phyloP scores from a whole-genome alignment of 2,797 vertebrate genomes.

The Meriones psammophilus region DNA sequence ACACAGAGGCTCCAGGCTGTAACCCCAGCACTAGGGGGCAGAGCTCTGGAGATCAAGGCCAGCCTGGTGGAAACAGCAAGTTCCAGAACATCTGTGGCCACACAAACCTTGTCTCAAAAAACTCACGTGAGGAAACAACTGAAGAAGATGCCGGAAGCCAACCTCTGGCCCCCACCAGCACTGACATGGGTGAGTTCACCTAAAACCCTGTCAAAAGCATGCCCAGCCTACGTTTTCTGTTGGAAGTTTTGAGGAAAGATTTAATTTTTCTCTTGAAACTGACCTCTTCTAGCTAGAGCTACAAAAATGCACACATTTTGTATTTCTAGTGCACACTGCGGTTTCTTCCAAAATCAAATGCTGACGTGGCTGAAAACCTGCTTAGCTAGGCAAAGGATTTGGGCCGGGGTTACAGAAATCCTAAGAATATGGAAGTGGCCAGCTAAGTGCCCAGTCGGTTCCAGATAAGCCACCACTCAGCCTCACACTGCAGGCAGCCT shows the following conservation, averaged over 20 bases:
- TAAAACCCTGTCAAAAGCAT: not conserved
- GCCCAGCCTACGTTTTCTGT: not conserved
- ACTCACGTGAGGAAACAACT: not conserved
- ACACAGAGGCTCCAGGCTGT: not conserved
- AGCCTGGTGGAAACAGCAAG: not conserved
- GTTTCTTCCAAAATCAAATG: not conserved
- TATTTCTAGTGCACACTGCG: not conserved
- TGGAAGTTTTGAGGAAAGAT: not conserved
- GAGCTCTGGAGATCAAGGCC: not conserved
- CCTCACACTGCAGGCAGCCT: not conserved
- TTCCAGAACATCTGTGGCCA: not conserved
- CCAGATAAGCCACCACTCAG: not conserved
- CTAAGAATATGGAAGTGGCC: slow-evolving; percentile 14
- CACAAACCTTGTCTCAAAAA: not conserved
- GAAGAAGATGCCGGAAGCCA: no score
- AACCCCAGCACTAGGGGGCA: not conserved
- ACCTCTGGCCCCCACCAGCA: not conserved
- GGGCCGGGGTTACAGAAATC: not conserved
- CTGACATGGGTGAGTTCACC: not conserved
- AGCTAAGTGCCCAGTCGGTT: not conserved
- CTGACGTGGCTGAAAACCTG: not conserved
- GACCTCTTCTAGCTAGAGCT: not conserved
- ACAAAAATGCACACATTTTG: not conserved
- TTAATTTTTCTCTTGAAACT: not conserved
- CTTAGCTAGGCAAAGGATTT: not conserved